Conservation (phyloP, 2,888 invertebrate species). For the Thymelicus lineola region DNA sequence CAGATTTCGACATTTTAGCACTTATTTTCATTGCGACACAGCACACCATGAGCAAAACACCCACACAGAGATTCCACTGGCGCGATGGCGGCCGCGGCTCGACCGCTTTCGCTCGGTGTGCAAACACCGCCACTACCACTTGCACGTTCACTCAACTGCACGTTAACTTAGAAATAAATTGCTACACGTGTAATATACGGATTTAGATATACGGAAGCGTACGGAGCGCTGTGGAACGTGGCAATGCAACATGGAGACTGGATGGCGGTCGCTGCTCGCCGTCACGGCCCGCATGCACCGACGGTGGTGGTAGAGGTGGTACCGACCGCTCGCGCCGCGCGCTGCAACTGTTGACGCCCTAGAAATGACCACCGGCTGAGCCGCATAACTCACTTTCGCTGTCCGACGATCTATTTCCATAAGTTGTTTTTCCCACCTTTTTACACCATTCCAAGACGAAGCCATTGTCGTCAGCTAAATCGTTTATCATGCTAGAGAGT, state of each 20-base stretch:
- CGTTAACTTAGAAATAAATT: slow-evolving; percentile 25
- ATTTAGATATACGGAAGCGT: slow-evolving; percentile 34
- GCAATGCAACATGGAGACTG: slow-evolving; percentile 41
- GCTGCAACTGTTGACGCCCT: slow-evolving; percentile 56
- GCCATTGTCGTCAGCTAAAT: not conserved
- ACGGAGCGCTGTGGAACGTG: slow-evolving; percentile 44
- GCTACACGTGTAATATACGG: slow-evolving; percentile 13
- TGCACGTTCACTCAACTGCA: slow-evolving; percentile 33
- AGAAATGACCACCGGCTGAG: slow-evolving; percentile 61
- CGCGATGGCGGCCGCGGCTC: slow-evolving; percentile 51
- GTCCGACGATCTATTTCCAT: slow-evolving; percentile 56
- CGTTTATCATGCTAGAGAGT: no score
- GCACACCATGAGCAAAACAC: slow-evolving; percentile 73
- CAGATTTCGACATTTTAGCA: slow-evolving; percentile 80
- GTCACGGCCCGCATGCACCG: slow-evolving; percentile 45
- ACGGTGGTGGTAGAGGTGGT: slow-evolving; percentile 38
- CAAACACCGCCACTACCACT: slow-evolving; percentile 56
- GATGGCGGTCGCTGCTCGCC: slow-evolving; percentile 24
- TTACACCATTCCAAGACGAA: slow-evolving; percentile 9
- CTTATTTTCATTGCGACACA: slow-evolving; percentile 81
- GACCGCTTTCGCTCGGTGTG: slow-evolving; percentile 70
- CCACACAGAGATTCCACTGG: slow-evolving; percentile 70
- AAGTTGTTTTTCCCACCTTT: slow-evolving; percentile 17
- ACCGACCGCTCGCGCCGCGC: slow-evolving; percentile 39
- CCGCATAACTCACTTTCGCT: slow-evolving; percentile 72